Percentiles rank a stretch among this genome's conserved stretches.
Evolutionary conservation across 2,797 vertebrate species (phyloP).

Genomic region (Myotis planiceps): DNA sequence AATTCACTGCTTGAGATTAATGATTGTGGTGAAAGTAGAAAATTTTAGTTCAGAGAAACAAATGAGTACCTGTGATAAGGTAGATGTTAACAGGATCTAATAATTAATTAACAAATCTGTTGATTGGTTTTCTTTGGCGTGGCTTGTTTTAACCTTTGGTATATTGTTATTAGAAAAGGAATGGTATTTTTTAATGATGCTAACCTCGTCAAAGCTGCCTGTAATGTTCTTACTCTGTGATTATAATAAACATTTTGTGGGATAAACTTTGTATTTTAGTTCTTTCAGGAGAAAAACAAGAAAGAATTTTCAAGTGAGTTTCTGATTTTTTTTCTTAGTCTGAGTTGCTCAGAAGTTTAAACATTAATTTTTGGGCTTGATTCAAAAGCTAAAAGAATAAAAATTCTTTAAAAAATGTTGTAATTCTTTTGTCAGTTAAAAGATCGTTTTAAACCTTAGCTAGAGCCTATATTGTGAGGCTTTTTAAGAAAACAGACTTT

Average conservation of each 20-base stretch:
- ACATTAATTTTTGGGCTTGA: background rate
- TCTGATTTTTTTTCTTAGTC: slow-evolving; percentile 48
- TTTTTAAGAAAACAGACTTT: slow-evolving; percentile 32
- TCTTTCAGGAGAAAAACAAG: slow-evolving; percentile 71
- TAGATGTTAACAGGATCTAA: background rate
- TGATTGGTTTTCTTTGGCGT: slow-evolving; percentile 32
- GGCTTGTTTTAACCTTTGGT: slow-evolving; percentile 58
- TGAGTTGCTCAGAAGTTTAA: background rate
- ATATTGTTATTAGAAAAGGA: slow-evolving; percentile 57
- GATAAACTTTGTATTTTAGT: slow-evolving; percentile 68
- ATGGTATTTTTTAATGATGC: background rate
- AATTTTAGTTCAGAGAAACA: slow-evolving; percentile 45
- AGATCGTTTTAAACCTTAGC: background rate
- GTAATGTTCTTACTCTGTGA: slow-evolving; percentile 56
- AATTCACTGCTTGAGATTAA: slow-evolving; percentile 21
- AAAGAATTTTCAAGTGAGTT: slow-evolving; percentile 56
- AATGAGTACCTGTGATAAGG: background rate
- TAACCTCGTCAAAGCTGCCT: slow-evolving; percentile 4
- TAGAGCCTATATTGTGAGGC: slow-evolving; percentile 10
- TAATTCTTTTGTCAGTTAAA: slow-evolving; percentile 17
- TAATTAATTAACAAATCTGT: background rate
- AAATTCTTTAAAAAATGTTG: background rate
- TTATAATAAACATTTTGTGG: slow-evolving; percentile 69
- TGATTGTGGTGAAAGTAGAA: background rate
- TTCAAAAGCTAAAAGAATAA: slow-evolving; percentile 41